Percentiles rank a stretch among this genome's conserved stretches.
Evolutionary conservation across 37 sponge, comb jelly and placozoan genomes (phyloP).

Genomic region (Agelas oroides): DNA sequence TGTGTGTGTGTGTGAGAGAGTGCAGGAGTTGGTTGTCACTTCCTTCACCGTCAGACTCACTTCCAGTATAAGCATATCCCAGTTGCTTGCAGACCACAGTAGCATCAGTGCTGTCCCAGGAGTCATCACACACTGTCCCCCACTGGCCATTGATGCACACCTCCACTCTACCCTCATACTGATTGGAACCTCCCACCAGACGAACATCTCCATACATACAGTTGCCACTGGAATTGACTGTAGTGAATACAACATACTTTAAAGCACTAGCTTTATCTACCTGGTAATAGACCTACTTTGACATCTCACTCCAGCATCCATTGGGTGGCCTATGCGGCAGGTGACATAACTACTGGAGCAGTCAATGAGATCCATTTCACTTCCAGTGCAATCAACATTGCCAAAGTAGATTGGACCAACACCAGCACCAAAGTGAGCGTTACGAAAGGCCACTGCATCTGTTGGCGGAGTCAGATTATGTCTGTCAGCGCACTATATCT

Average conservation of each 20-base stretch:
- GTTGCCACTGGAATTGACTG: not conserved
- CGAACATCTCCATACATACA: slow-evolving; percentile 13
- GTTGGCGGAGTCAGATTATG: too few relatives aligned
- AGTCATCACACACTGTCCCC: slow-evolving; percentile 15
- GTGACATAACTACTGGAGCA: not conserved
- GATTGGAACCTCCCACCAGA: slow-evolving; percentile 4
- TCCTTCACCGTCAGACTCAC: too few relatives aligned
- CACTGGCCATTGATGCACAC: slow-evolving; percentile 3
- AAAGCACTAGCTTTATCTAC: too few relatives aligned
- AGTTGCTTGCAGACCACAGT: slow-evolving; percentile 17
- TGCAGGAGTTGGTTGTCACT: too few relatives aligned
- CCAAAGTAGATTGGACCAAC: slow-evolving; percentile 3
- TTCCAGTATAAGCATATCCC: not conserved
- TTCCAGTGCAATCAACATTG: slow-evolving; percentile 1
- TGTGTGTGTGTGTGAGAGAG: too few relatives aligned
- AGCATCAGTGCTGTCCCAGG: slow-evolving; percentile 10
- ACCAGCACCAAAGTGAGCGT: slow-evolving; percentile 22
- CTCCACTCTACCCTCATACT: slow-evolving; percentile 20
- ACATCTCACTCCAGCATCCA: slow-evolving; percentile 1
- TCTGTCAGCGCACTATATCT: too few relatives aligned
- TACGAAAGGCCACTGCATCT: slow-evolving; percentile 20
- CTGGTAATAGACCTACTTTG: too few relatives aligned
- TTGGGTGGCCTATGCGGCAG: too few relatives aligned
- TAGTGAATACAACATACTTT: too few relatives aligned
- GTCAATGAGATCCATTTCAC: slow-evolving; percentile 9